A percentile compares a stretch with the other conserved stretches of the same genome.
These are phyloP conservation scores for Drosophila dives DNA, from an alignment of 2,888 invertebrate species.

Conservation along the genomic window DNA sequence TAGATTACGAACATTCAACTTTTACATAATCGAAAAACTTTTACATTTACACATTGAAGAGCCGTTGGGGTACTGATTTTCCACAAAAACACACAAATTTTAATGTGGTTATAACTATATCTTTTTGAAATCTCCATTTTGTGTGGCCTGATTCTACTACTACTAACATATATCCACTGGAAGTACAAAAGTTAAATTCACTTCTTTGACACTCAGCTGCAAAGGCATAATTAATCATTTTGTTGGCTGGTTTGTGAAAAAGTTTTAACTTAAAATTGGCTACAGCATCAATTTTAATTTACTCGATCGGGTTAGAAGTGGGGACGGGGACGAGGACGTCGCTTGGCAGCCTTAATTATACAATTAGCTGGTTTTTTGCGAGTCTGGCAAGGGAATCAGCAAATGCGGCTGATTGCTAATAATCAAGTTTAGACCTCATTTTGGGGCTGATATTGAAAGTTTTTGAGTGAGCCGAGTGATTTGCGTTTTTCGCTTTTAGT, in stretches of 20 bases:
- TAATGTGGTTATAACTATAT: slow-evolving; percentile 59
- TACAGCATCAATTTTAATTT: slow-evolving; percentile 75
- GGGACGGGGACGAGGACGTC: slow-evolving; percentile 2
- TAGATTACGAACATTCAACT: slow-evolving; percentile 42
- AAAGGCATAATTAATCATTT: slow-evolving; percentile 72
- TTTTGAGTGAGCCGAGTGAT: slow-evolving; percentile 54
- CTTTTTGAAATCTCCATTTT: slow-evolving; percentile 31
- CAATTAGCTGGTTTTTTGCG: slow-evolving; percentile 63
- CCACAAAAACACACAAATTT: slow-evolving; percentile 55
- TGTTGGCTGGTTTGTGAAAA: slow-evolving; percentile 35
- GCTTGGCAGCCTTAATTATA: slow-evolving; percentile 60
- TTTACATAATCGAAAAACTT: slow-evolving; percentile 76
- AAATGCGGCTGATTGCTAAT: slow-evolving; percentile 66
- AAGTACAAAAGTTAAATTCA: slow-evolving; percentile 61
- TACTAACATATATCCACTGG: slow-evolving; percentile 22
- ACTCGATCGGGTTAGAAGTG: slow-evolving; percentile 28
- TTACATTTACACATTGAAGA: slow-evolving; percentile 55
- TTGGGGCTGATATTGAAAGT: slow-evolving; percentile 48
- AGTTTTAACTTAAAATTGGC: slow-evolving; percentile 59
- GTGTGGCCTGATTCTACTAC: slow-evolving; percentile 12
- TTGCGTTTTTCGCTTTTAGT: slow-evolving; percentile 69
- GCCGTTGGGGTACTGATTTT: slow-evolving; percentile 57
- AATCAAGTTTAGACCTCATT: slow-evolving; percentile 67
- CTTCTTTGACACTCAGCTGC: slow-evolving; percentile 64
- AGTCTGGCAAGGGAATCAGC: slow-evolving; percentile 10